Evolutionary conservation across 2,888 invertebrate species (phyloP), one percentile per base, ranked within the genome.

Genomic region (Pristionchus arcanus): DNA sequence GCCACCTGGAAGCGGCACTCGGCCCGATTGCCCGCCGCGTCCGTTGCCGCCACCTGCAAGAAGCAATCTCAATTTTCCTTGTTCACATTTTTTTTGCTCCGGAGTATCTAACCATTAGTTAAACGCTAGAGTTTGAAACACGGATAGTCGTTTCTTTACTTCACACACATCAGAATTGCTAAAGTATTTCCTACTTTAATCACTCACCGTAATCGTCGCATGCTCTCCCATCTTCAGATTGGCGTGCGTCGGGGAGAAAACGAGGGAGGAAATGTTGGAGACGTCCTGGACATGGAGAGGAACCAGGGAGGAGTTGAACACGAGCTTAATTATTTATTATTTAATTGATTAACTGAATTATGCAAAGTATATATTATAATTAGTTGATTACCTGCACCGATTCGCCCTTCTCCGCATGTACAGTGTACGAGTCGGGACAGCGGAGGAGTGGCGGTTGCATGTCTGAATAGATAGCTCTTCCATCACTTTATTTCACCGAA

Each of bases 1-100:
- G 94, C 94, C 0, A 95, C 95, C 92, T 95, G 95, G 92, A 95
- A 95, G 66, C 92, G 92, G 92, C 95, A 95, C 49, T 91, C 92
- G 90, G 94, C 94, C 34, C 92, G 89, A 90, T 95, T 95, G n/a
- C 93, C 93, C 86, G 93, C 92, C 31, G 91, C 92, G 90, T 95
- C 95, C 31, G 92, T 92, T 0, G 94, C 95, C 0, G 91, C 85
- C 0, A 93, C 95, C 83, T 92, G 91, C 11, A 92, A 37, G n/a
- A n/a, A n/a, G n/a, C n/a, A n/a, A n/a, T n/a, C n/a, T n/a, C n/a
- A n/a, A n/a, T n/a, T n/a, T n/a, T n/a, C n/a, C n/a, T n/a, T n/a
- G n/a, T n/a, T n/a, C n/a, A n/a, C n/a, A n/a, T n/a, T n/a, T n/a
- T n/a, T n/a, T n/a, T n/a, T n/a, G n/a, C n/a, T n/a, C n/a, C n/a